Conservation (phyloP, 2,113 vertebrate genomes). For the Bungarus multicinctus region DNA sequence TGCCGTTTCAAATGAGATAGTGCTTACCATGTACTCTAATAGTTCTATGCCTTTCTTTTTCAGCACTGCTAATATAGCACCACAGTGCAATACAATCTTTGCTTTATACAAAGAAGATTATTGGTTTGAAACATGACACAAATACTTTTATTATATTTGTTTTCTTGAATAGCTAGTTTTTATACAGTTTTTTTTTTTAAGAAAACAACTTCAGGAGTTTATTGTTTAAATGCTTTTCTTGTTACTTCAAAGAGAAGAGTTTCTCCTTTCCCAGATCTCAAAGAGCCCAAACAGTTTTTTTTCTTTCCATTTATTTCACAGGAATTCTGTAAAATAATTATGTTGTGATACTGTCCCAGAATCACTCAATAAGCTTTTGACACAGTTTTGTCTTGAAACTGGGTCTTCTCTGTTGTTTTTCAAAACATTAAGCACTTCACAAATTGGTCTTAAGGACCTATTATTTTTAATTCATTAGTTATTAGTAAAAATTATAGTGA, state of each 20-base stretch:
- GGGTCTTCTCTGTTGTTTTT: background rate
- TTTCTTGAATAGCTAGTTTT: background rate
- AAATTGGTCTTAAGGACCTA: background rate
- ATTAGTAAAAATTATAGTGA: background rate
- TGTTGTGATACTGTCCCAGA: background rate
- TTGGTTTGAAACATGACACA: background rate
- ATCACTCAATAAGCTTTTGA: background rate
- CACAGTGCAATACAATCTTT: background rate
- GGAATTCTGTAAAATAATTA: background rate
- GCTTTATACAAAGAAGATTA: background rate
- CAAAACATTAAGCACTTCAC: background rate
- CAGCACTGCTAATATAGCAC: background rate
- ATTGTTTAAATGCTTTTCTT: background rate
- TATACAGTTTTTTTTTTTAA: background rate
- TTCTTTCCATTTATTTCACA: background rate
- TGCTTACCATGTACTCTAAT: background rate
- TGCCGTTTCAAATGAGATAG: background rate
- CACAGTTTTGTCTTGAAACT: background rate
- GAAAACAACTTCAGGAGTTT: background rate
- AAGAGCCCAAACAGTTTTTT: background rate
- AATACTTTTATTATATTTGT: background rate
- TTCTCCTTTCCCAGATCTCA: background rate
- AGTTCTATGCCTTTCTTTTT: background rate
- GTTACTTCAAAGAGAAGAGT: background rate
- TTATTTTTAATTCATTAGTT: background rate